These are phyloP conservation scores for Xiphophorus birchmanni DNA, from an alignment of 2,797 vertebrate genomes.

Conservation along the genomic window DNA sequence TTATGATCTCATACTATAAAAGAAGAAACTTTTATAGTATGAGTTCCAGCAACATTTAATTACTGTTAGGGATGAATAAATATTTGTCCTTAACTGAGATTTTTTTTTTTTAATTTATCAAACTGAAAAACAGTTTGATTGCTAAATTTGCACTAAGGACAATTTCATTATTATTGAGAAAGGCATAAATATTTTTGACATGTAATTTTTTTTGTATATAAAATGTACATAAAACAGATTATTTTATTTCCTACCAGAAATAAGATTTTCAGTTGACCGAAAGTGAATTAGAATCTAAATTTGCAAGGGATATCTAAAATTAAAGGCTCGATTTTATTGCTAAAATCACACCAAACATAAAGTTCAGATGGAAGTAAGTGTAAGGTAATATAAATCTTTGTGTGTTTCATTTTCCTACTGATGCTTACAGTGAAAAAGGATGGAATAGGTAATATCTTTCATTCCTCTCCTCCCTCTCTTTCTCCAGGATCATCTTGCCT, in stretches of 20 bases:
- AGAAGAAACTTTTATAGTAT: background rate
- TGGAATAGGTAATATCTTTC: conserved; percentile 16
- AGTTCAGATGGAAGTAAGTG: background rate
- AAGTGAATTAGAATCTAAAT: background rate
- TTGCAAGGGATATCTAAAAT: background rate
- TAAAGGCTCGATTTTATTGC: background rate
- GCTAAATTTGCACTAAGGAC: background rate
- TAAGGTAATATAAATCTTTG: background rate
- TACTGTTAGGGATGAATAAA: background rate
- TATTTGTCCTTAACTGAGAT: background rate
- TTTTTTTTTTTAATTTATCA: background rate
- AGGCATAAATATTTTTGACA: background rate
- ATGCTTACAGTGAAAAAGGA: background rate
- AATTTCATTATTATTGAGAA: background rate
- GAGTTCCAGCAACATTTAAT: background rate
- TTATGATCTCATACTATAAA: background rate
- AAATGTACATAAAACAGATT: background rate
- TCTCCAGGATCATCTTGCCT: conserved; percentile 58
- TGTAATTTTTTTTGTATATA: background rate
- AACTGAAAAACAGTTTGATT: background rate
- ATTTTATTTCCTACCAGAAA: background rate
- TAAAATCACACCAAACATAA: background rate
- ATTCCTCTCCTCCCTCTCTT: conserved; percentile 18
- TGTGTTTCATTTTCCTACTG: background rate
- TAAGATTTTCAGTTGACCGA: background rate